phyloP scores from a whole-genome alignment of 2,113 vertebrate genomes.

The Lynx canadensis region DNA sequence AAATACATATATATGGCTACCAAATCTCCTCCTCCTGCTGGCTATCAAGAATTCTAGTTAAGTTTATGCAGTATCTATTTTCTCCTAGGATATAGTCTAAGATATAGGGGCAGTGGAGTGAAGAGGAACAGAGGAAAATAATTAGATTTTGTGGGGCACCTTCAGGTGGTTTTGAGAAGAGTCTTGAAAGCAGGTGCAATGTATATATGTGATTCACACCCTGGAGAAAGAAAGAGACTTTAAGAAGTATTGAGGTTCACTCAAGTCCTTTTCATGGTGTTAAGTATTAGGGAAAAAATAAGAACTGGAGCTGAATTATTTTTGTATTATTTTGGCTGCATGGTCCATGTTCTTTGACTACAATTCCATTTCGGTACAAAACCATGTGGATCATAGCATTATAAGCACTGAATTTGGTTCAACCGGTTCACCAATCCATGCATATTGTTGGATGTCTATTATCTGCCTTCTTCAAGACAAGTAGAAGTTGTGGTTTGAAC shows the following conservation, averaged over 20 bases:
- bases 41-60: background rate
- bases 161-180: background rate
- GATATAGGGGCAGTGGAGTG: background rate
- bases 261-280: background rate
- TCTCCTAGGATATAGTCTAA: background rate
- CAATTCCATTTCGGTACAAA: background rate
- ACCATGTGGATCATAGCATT: background rate
- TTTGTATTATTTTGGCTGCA: constrained; percentile 1
- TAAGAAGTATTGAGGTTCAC: background rate
- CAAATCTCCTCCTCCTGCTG: background rate
- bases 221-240: background rate
- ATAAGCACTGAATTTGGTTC: background rate
- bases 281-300: background rate
- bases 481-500: background rate
- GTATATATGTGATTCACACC: background rate
- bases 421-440: background rate
- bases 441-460: background rate
- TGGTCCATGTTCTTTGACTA: background rate
- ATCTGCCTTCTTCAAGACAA: background rate
- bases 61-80: background rate
- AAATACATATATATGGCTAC: background rate
- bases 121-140: background rate
- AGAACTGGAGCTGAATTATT: background rate
- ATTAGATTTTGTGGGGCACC: background rate
- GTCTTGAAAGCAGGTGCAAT: background rate